These are phyloP conservation scores for Xiphophorus maculatus DNA, from an alignment of 2,113 vertebrate genomes.

Conservation along the genomic window DNA sequence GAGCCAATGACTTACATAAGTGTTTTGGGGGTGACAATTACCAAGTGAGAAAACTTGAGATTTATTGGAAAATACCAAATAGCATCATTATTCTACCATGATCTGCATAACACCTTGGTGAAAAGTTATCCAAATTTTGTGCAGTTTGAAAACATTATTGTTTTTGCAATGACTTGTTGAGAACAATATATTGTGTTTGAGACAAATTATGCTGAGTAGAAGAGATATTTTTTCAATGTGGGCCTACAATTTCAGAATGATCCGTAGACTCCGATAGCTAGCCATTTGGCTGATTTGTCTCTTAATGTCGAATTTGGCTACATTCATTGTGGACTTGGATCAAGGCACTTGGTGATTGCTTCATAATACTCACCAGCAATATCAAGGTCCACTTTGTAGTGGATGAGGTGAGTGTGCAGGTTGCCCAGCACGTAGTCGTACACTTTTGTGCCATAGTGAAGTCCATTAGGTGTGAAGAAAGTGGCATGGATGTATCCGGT, in stretches of 20 bases:
- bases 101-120: background rate
- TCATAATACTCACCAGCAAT: conserved; percentile 81
- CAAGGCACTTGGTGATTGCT: background rate
- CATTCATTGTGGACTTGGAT: background rate
- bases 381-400: conserved; percentile 94
- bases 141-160: background rate
- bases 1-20: no score
- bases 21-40: no score
- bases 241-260: background rate
- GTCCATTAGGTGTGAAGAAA: conserved; percentile 86
- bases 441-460: conserved; percentile 84
- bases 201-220: background rate
- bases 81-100: background rate
- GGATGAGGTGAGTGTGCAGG: conserved; percentile 89
- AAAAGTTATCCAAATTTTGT: background rate
- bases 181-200: background rate
- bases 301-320: background rate
- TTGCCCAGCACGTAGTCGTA: conserved; percentile 89
- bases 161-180: no score
- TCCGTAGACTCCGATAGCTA: background rate
- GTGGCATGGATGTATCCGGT: conserved; percentile 89
- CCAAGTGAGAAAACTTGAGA: no score
- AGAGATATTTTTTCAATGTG: background rate
- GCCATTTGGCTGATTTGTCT: background rate
- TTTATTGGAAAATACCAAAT: background rate